phyloP scores from a whole-genome alignment of 2,113 vertebrate genomes.

The Columba janthina region DNA sequence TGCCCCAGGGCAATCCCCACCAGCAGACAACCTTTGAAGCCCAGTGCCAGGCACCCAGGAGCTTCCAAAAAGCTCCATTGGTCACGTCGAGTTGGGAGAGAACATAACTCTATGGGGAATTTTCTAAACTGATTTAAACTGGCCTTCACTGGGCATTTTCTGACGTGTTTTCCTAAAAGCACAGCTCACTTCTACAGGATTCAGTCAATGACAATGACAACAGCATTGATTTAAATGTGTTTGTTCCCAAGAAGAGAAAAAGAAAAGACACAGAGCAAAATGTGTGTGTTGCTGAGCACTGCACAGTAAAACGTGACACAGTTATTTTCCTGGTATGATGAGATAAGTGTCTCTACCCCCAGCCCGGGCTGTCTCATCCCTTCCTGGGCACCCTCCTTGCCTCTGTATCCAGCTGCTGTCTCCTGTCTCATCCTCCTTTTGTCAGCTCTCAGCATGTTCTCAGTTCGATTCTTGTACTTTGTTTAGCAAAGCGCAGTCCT shows the following conservation, averaged over 20 bases:
- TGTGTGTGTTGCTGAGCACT: not conserved
- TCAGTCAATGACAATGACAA: not conserved
- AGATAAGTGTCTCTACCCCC: not conserved
- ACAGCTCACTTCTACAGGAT: not conserved
- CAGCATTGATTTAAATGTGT: not conserved
- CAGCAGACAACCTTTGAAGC: not conserved
- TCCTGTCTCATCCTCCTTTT: not conserved
- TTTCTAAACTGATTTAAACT: not conserved
- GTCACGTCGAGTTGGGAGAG: not conserved
- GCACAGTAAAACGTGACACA: not conserved
- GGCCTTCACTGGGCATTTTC: not conserved
- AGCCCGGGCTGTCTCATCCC: not conserved
- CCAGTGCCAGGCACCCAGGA: not conserved
- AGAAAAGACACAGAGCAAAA: not conserved
- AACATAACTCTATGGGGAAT: not conserved
- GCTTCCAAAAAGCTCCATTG: not conserved
- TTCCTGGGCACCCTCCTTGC: not conserved
- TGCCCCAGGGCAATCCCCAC: not conserved
- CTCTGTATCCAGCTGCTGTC: not conserved
- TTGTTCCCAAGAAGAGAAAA: not conserved
- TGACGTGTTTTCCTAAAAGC: not conserved
- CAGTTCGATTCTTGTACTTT: not conserved
- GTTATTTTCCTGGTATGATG: not conserved
- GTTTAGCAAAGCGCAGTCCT: not conserved
- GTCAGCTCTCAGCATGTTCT: not conserved